Evolutionary conservation across 2,888 invertebrate genomes (phyloP), one percentile per base, ranked within the genome.

Genomic region (Limnephilus lunatus): DNA sequence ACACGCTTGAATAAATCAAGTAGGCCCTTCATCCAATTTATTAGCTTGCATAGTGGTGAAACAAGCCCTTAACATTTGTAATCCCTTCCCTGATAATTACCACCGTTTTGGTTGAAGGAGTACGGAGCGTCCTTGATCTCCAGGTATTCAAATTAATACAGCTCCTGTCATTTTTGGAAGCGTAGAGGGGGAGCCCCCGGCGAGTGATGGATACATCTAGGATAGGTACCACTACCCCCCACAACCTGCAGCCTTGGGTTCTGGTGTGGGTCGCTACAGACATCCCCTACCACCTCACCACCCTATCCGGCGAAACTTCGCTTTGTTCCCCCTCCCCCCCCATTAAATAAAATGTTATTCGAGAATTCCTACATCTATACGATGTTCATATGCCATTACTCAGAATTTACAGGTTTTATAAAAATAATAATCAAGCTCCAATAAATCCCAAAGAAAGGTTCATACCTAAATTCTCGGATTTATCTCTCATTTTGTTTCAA

Each of bases 141-240:
- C 92, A 93, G 93, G 93, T 93, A 93, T 93, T 93, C 93, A 93
- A 93, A 93, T 93, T 93, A 93, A 93, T 93, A 93, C 89, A 83
- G 92, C 92, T 90, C 87, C 92, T 93, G 93, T 93, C 93, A 93
- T 92, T 92, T 91, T 92, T 92, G 91, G 91, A 81, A 81, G 89
- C 85, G 35, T n/a, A 7, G 88, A 31, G 90, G 87, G 86, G 89
- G 89, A 85, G 68, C 89, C 90, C 85, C 81, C 89, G 92, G 85
- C 88, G 90, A 53, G 89, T 93, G 93, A 93, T 93, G 92, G 93
- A 92, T 93, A 93, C 93, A 91, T 92, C 83, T 82, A 90, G 90
- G 7, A n/a, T 68, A 68, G 68, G 68, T 68, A 68, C 25, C 68
- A 9, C 53, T 25, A 68, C 53, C 53, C 53, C 53, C 53, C 53